Base-by-base conservation (phyloP, 1,140 invertebrate species). In the Ips typographus region DNA sequence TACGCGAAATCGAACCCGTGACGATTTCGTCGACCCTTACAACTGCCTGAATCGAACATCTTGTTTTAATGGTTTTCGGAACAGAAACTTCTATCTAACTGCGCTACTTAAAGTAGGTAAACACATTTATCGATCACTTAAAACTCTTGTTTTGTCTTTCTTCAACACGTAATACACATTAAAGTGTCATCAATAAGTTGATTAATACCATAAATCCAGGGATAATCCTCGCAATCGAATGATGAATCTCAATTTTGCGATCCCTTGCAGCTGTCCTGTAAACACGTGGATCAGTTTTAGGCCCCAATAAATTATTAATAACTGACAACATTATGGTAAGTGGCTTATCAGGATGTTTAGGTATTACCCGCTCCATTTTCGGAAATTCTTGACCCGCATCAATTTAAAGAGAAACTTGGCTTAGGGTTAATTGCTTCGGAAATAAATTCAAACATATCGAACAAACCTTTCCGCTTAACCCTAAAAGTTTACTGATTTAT, bases 161-260 rank as follows among this genome's bases (percentile, higher is more conserved):
- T 22, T 22, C 22, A 22, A 49, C 44, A 49, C 22, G 44, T 22
- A 49, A 49, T 49, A 49, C 22, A 49, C 44, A 49, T 49, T 49
- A 49, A 22, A 3, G 2, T 49, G 44, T 22, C 44, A 8, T 49
- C 22, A 1, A 6, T 49, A 22, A 2, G 44, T 1, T 22, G 22
- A 22, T 49, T 3, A 8, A 49, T 49, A 2, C 22, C 2, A 49
- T 49, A 49, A 6, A 49, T 6, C 44, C 2, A 22, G 22, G 44
- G 7, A 49, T 49, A 49, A 49, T 49, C 44, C 43, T 8, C 43
- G 7, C 1, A 49, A 49, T 49, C 44, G 44, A 49, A 49, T 49
- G 44, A 49, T 49, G 44, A 49, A 49, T 49, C 44, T 49, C 44
- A 49, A 49, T 49, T 49, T 49, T 22, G 22, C 22, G 44, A 49